Conservation (phyloP, 2,888 invertebrate genomes). For the Hypolimnas misippus region DNA sequence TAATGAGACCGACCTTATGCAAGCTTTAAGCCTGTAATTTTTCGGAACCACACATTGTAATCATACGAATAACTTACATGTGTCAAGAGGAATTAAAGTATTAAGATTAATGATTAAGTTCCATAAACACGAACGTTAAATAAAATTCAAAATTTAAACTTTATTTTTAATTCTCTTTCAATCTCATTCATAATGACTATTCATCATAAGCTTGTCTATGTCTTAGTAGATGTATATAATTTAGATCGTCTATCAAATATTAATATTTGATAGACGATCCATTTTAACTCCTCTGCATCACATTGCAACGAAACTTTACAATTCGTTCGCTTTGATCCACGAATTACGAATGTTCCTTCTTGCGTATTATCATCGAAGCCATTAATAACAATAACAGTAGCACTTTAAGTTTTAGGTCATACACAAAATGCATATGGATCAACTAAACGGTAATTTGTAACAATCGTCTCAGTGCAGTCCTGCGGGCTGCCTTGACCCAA, state of each 20-base stretch:
- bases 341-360: not conserved
- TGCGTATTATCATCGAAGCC: not conserved
- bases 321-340: not conserved
- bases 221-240: no score
- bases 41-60: conserved; percentile 34
- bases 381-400: conserved; percentile 3
- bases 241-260: no score
- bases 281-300: no score
- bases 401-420: conserved; percentile 25
- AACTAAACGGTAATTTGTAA: conserved; percentile 57
- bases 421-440: conserved; percentile 28
- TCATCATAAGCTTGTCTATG: not conserved
- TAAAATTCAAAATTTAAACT: not conserved
- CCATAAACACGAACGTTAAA: not conserved
- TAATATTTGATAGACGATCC: no score
- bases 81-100: not conserved
- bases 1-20: conserved; percentile 37
- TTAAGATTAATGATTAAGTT: not conserved
- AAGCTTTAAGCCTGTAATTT: conserved; percentile 32
- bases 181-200: not conserved
- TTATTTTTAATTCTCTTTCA: not conserved
- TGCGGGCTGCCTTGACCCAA: conserved; percentile 77
- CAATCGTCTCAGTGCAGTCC: conserved; percentile 67
- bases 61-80: conserved; percentile 23
- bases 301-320: not conserved